Evolutionary conservation across 2,888 invertebrate genomes (phyloP).

Genomic region (Melanostoma mellinum): DNA sequence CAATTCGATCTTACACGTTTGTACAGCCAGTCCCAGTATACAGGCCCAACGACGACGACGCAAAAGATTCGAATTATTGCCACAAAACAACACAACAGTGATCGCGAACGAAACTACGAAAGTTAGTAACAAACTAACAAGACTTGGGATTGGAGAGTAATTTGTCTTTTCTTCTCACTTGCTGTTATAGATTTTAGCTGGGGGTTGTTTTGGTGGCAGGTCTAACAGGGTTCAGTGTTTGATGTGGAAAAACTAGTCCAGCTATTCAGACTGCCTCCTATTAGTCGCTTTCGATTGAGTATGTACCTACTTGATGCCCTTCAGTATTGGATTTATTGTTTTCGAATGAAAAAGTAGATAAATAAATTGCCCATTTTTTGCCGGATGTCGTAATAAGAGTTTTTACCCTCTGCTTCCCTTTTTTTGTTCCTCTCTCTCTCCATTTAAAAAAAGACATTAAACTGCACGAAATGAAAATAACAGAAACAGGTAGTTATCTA

Average conservation of each 20-base stretch:
- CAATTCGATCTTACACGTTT: neutral
- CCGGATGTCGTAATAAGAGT: slow-evolving; percentile 58
- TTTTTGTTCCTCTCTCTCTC: slow-evolving; percentile 25
- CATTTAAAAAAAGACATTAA: slow-evolving; percentile 22
- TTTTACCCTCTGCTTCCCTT: slow-evolving; percentile 11
- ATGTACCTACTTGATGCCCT: too few relatives aligned
- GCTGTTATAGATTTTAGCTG: slow-evolving; percentile 1
- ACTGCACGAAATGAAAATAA: slow-evolving; percentile 37
- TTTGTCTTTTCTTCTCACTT: slow-evolving; percentile 50
- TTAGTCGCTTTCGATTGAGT: too few relatives aligned
- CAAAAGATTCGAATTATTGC: slow-evolving; percentile 59
- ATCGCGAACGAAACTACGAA: slow-evolving; percentile 27
- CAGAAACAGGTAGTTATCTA: slow-evolving; percentile 25
- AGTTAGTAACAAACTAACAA: slow-evolving; percentile 41
- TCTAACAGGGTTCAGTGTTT: slow-evolving; percentile 36
- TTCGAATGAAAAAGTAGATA: neutral
- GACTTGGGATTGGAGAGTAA: slow-evolving; percentile 20
- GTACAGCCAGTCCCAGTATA: neutral
- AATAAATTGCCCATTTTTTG: slow-evolving; percentile 6
- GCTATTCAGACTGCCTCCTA: too few relatives aligned
- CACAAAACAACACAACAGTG: slow-evolving; percentile 21
- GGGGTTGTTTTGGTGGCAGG: slow-evolving; percentile 16
- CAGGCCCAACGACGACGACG: slow-evolving; percentile 18
- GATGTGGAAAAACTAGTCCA: slow-evolving; percentile 34
- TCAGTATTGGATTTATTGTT: neutral